Evolutionary conservation across 2,113 vertebrate genomes (phyloP).

Genomic region (Pipra filicauda): DNA sequence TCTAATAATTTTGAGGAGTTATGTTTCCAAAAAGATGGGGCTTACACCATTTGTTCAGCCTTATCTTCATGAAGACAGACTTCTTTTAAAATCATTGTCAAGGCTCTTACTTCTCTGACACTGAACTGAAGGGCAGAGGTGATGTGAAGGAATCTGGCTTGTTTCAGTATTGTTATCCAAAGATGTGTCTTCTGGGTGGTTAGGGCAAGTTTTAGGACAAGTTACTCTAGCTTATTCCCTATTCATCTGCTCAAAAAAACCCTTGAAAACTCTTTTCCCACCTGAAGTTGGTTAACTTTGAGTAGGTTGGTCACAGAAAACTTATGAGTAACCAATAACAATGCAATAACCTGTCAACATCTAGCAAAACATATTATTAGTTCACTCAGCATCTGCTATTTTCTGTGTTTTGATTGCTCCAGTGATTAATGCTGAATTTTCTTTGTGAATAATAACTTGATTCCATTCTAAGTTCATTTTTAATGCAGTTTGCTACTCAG

Average conservation of each 20-base stretch:
- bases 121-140: neutral
- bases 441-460: neutral
- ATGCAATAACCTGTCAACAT: neutral
- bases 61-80: neutral
- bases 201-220: neutral
- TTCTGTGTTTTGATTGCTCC: neutral
- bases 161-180: neutral
- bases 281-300: neutral
- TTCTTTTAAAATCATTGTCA: neutral
- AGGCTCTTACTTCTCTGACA: neutral
- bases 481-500: neutral
- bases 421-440: neutral
- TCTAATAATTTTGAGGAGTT: neutral
- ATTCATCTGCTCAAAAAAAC: neutral
- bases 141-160: neutral
- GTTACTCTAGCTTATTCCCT: neutral
- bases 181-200: neutral
- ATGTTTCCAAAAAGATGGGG: neutral
- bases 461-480: neutral
- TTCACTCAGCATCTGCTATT: neutral
- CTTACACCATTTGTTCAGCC: neutral
- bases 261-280: neutral
- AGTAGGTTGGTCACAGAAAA: neutral
- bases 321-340: neutral
- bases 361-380: neutral